Percentiles rank a stretch among this genome's conserved stretches.
These are phyloP conservation scores for Calephelis perditalis DNA, from an alignment of 2,888 invertebrate genomes.

Conservation along the genomic window DNA sequence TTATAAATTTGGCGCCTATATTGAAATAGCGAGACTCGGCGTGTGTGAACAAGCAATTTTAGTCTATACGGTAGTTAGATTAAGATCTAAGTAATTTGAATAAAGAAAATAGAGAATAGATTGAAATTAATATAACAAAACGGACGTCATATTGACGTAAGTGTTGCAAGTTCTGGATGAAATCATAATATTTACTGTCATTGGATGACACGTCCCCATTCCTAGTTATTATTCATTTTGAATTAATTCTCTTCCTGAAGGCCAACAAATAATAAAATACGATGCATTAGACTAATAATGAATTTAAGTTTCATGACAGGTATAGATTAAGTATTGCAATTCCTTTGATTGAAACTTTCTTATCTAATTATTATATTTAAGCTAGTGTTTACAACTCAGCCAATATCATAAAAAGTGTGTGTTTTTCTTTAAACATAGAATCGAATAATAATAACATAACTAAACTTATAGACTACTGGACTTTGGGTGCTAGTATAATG, in stretches of 20 bases:
- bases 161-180: constrained; percentile 68
- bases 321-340: too few relatives aligned
- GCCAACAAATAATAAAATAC: constrained; percentile 1
- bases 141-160: constrained; percentile 75
- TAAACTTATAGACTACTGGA: too few relatives aligned
- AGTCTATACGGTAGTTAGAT: constrained; percentile 39
- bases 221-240: constrained; percentile 40
- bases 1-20: constrained; percentile 61
- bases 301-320: background rate
- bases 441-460: too few relatives aligned
- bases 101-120: constrained; percentile 46
- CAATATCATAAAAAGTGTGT: too few relatives aligned
- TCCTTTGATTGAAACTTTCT: too few relatives aligned
- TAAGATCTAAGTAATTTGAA: constrained; percentile 43
- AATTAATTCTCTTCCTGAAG: constrained; percentile 1
- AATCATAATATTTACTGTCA: constrained; percentile 73
- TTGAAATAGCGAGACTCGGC: constrained; percentile 57
- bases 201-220: constrained; percentile 54
- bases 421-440: too few relatives aligned
- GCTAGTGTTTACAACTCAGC: too few relatives aligned
- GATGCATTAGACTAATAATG: constrained; percentile 1
- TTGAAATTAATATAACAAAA: constrained; percentile 59
- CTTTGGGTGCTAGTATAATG: too few relatives aligned
- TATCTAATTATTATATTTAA: too few relatives aligned
- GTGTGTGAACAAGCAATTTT: constrained; percentile 42